A percentile compares a stretch with the other conserved stretches of the same genome.
phyloP scores from a whole-genome alignment of 2,113 vertebrate genomes.

The Zapornia atra region DNA sequence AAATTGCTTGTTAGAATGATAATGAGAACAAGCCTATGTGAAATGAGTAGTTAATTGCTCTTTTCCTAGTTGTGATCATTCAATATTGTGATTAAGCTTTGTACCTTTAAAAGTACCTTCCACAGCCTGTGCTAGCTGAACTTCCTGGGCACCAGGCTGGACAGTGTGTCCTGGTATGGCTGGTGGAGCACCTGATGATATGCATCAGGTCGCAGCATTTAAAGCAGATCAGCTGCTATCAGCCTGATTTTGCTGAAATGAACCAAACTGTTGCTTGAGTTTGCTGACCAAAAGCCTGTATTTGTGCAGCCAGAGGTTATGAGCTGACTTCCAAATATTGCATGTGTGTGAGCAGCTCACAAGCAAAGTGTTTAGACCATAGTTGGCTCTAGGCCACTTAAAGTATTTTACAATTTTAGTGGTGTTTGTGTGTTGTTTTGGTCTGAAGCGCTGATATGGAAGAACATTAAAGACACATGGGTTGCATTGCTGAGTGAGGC shows the following conservation, averaged over 20 bases:
- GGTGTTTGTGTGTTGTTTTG: slow-evolving; percentile 27
- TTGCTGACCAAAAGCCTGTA: neutral
- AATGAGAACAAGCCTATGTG: neutral
- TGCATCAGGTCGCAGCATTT: neutral
- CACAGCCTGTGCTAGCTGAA: neutral
- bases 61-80: neutral
- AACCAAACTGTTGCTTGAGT: neutral
- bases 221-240: neutral
- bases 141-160: neutral
- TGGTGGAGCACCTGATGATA: neutral
- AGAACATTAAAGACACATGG: slow-evolving; percentile 18
- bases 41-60: neutral
- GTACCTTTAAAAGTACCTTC: neutral
- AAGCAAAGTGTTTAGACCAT: neutral
- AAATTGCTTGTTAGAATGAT: neutral
- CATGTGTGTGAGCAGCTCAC: neutral
- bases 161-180: fast-evolving
- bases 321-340: neutral
- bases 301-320: slow-evolving; percentile 7
- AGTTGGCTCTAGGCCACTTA: slow-evolving; percentile 20
- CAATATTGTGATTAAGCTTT: neutral
- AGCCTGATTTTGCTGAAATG: neutral
- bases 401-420: slow-evolving; percentile 2
- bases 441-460: slow-evolving; percentile 27
- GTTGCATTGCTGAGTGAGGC: neutral